These are phyloP conservation scores for Epinephelus cyanopodus DNA, from an alignment of 2,113 vertebrate genomes.

Conservation along the genomic window DNA sequence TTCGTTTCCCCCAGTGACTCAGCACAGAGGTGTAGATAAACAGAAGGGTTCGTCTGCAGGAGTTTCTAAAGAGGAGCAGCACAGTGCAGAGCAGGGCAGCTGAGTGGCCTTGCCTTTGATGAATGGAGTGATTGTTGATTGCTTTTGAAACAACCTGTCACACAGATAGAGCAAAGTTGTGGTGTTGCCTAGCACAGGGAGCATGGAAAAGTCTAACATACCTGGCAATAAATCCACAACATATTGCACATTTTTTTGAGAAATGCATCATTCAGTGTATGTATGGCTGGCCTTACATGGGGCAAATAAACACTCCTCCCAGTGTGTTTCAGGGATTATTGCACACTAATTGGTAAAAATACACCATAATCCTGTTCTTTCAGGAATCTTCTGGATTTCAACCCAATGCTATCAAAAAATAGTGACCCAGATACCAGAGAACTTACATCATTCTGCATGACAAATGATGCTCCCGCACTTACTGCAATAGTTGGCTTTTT, in stretches of 20 bases:
- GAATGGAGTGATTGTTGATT: neutral
- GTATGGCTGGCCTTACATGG: neutral
- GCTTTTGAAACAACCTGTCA: neutral
- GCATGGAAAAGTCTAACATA: neutral
- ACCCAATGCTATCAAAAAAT: conserved; percentile 27
- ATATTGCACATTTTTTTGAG: conserved; percentile 11
- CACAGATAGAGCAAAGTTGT: neutral
- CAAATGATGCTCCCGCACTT: conserved; percentile 58
- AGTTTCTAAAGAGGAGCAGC: conserved; percentile 23
- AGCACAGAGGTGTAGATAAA: conserved; percentile 43
- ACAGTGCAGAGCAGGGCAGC: conserved; percentile 23
- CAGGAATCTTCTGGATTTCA: conserved; percentile 42
- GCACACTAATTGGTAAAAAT: conserved; percentile 1
- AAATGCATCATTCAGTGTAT: neutral
- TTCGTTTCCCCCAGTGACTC: conserved; percentile 36
- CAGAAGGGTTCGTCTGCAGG: conserved; percentile 36
- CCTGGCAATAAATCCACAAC: neutral
- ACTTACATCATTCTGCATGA: conserved; percentile 70
- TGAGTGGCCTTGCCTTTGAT: neutral
- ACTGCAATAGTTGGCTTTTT: conserved; percentile 59
- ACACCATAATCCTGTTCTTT: conserved; percentile 18
- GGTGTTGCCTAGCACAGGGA: neutral
- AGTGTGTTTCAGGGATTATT: neutral
- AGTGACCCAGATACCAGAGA: conserved; percentile 52
- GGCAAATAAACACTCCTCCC: neutral